Conservation (phyloP, 2,888 invertebrate genomes). For the Luperina testacea region DNA sequence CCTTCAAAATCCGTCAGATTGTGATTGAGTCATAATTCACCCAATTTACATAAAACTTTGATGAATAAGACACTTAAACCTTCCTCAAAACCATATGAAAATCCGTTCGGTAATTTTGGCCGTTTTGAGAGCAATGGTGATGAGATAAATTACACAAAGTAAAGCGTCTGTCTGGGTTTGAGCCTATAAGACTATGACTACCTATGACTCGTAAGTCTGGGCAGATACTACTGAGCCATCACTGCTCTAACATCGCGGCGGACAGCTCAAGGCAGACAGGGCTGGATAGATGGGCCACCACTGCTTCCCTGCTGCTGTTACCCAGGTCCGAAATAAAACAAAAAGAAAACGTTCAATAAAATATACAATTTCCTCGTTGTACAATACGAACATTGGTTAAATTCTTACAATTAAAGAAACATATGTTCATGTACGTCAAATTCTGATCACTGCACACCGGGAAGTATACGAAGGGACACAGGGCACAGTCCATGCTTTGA, state of each 20-base stretch:
- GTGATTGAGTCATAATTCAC: too few relatives aligned
- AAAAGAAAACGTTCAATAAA: conserved; percentile 22
- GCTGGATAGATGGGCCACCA: background rate
- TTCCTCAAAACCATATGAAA: too few relatives aligned
- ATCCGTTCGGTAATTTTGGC: too few relatives aligned
- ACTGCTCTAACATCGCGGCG: too few relatives aligned
- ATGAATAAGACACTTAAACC: too few relatives aligned
- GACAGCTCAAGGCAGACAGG: too few relatives aligned
- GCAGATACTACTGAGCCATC: too few relatives aligned
- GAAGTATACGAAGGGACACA: conserved; percentile 27
- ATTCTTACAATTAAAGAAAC: conserved; percentile 35
- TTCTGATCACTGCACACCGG: conserved; percentile 45
- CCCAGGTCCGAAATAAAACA: background rate
- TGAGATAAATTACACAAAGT: too few relatives aligned
- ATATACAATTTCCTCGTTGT: conserved; percentile 38
- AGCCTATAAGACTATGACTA: background rate
- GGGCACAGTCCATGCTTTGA: background rate
- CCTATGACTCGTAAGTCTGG: too few relatives aligned
- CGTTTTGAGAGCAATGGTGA: too few relatives aligned
- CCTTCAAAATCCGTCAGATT: too few relatives aligned
- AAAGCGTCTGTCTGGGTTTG: background rate
- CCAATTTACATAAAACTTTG: too few relatives aligned
- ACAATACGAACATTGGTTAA: background rate
- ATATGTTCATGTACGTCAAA: conserved; percentile 37
- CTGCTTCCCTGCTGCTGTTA: background rate